phyloP scores from a whole-genome alignment of 2,888 invertebrate genomes.

The Monochamus alternatus region DNA sequence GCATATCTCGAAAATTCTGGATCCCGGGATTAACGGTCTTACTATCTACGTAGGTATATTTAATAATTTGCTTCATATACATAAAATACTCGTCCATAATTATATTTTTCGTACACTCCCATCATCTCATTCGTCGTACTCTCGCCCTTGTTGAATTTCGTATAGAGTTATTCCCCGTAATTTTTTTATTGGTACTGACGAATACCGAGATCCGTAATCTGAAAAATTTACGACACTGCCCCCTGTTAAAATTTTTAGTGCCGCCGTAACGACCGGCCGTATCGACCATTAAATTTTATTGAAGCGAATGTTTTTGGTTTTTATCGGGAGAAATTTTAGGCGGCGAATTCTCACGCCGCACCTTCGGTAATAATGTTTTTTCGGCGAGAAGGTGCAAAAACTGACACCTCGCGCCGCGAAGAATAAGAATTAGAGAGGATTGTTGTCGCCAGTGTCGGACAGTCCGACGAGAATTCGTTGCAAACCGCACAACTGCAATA shows the following conservation, averaged over 20 bases:
- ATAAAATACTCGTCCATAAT: no score
- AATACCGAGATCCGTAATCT: slow-evolving; percentile 9
- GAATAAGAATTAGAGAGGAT: neutral
- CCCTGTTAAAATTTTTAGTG: slow-evolving; percentile 12
- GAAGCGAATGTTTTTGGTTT: slow-evolving; percentile 28
- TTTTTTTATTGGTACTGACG: slow-evolving; percentile 16
- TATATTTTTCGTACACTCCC: neutral
- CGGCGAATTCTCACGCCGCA: slow-evolving; percentile 22
- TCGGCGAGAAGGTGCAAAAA: neutral
- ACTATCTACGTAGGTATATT: no score
- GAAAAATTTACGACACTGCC: slow-evolving; percentile 4
- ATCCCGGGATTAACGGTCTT: no score
- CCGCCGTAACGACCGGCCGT: slow-evolving; percentile 2
- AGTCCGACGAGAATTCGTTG: no score
- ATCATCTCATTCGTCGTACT: neutral
- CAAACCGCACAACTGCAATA: no score
- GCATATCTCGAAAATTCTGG: no score
- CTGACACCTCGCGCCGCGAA: neutral
- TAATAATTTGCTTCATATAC: no score
- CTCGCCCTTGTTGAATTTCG: neutral
- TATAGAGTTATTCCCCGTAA: slow-evolving; percentile 10
- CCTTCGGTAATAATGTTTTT: slow-evolving; percentile 21
- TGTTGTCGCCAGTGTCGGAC: no score
- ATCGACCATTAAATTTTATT: slow-evolving; percentile 26
- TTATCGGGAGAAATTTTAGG: slow-evolving; percentile 20